phyloP scores from a whole-genome alignment of 2,888 invertebrate genomes.

The Dynastes tityus region DNA sequence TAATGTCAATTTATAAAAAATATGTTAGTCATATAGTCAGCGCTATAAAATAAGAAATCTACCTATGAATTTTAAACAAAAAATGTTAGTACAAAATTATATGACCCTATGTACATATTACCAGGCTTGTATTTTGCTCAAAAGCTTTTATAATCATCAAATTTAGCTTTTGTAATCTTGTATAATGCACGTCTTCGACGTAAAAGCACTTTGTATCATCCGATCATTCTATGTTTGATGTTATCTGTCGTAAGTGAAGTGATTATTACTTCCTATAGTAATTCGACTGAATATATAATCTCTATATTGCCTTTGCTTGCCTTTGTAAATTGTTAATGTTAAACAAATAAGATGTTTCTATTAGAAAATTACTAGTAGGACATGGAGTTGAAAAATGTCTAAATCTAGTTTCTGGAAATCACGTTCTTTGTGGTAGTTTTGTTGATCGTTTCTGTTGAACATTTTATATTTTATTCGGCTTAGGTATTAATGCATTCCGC shows the following conservation, averaged over 20 bases:
- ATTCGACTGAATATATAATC: constrained; percentile 16
- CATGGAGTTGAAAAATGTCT: background rate
- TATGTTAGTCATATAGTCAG: too few relatives aligned
- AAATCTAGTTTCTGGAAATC: background rate
- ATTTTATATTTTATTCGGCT: constrained; percentile 25
- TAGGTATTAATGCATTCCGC: background rate
- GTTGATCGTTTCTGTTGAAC: constrained; percentile 17
- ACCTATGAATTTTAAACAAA: too few relatives aligned
- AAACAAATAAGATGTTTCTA: background rate
- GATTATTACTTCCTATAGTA: background rate
- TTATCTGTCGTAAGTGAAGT: background rate
- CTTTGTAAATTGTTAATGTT: constrained; percentile 46
- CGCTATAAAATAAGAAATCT: too few relatives aligned
- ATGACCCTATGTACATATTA: too few relatives aligned
- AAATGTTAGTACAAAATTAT: too few relatives aligned
- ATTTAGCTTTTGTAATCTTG: constrained; percentile 27
- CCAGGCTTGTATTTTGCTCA: constrained; percentile 20
- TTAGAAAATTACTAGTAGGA: constrained; percentile 30
- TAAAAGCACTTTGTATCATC: constrained; percentile 10
- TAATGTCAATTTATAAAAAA: background rate
- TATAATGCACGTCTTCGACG: constrained; percentile 23
- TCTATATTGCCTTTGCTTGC: constrained; percentile 40
- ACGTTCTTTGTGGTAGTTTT: background rate
- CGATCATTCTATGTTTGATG: background rate
- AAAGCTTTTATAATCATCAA: constrained; percentile 4